These are phyloP conservation scores for Kryptolebias marmoratus DNA, from an alignment of 2,113 vertebrate genomes.

Conservation along the genomic window DNA sequence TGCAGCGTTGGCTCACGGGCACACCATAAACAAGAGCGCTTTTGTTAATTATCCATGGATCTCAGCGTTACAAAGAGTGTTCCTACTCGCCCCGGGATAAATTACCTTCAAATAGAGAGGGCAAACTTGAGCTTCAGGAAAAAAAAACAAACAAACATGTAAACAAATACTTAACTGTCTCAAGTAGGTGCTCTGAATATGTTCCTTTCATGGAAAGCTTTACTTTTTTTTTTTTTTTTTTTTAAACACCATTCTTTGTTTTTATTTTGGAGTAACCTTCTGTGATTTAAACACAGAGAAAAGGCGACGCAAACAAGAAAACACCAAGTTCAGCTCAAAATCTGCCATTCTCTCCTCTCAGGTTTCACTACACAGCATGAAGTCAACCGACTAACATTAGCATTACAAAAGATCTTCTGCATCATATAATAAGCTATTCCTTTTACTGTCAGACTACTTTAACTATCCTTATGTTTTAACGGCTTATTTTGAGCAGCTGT, in stretches of 20 bases:
- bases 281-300: not conserved
- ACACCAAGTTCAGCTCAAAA: constrained; percentile 12
- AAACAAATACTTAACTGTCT: constrained; percentile 15
- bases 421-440: constrained; percentile 21
- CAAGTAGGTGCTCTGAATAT: constrained; percentile 7
- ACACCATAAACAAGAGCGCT: constrained; percentile 73
- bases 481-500: constrained; percentile 20
- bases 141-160: constrained; percentile 1
- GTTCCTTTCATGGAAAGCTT: not conserved
- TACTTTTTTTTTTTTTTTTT: not conserved
- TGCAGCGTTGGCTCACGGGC: constrained; percentile 71
- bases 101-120: constrained; percentile 59
- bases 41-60: constrained; percentile 83
- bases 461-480: constrained; percentile 14
- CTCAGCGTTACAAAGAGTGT: constrained; percentile 74
- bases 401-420: constrained; percentile 31
- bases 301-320: not conserved
- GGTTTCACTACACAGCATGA: constrained; percentile 21
- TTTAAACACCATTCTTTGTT: not conserved
- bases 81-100: constrained; percentile 66
- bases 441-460: constrained; percentile 24
- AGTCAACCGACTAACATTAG: constrained; percentile 44
- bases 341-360: constrained; percentile 13
- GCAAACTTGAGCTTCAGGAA: constrained; percentile 31
- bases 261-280: no score